Evolutionary conservation across 2,888 invertebrate genomes (phyloP), one percentile per base, ranked within the genome.

Genomic region (Parochlus steinenii): DNA sequence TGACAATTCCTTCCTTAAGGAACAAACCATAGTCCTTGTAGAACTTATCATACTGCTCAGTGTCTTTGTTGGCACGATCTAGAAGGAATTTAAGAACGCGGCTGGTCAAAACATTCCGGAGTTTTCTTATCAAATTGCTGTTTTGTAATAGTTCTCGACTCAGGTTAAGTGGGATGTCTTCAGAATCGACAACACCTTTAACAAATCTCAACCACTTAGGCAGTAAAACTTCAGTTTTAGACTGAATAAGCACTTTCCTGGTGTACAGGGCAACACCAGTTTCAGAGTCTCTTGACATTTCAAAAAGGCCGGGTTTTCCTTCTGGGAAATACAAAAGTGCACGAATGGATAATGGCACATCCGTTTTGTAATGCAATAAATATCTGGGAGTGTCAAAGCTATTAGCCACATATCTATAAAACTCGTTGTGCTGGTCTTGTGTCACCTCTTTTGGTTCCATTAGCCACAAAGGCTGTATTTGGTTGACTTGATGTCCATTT

Each of bases 131-230:
- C 4, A 97, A 64, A 16, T 75, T 70, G 56, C 89, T 90, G 50
- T 97, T 93, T 61, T 97, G 97, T 31, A 97, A 63, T 40, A 97
- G 61, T 59, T 97, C 97, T 51, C 97, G 69, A 54, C 93, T 95
- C 41, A 97, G 67, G 69, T 97, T 97, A 37, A 97, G 63, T 26
- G 97, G 97, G 63, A 97, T 93, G 59, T 97, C 97, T 65, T 97
- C 97, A 2, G 92, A 93, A 64, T 97, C 97, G 11, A 97, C 90
- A 19, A 97, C 93, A 52, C 93, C 95, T 70, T 90, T 90, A 3
- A 97, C 67, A 60, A 97, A 97, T 47, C 95, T 67, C 45, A 97
- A 63, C 89, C 93, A 97, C 52, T 89, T 86, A 0, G 93, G 93
- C 41, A 95, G 61, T 43, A 95, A 71, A 50, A 86, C 81, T 39